Base-by-base conservation (phyloP, 2,888 invertebrate genomes). In the Rotaria magnacalcarata region DNA sequence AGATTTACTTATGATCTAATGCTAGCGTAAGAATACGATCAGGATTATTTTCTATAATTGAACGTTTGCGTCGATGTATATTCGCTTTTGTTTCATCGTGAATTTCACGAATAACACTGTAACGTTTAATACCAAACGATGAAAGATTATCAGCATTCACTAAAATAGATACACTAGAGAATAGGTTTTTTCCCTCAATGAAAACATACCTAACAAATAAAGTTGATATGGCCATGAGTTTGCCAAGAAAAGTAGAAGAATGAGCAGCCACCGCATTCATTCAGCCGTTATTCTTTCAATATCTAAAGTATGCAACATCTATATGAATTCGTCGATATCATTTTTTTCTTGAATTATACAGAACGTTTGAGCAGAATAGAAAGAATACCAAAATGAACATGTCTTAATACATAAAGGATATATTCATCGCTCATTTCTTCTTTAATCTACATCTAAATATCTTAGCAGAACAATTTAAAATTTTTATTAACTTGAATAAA, bases 251-350 rank as follows among this genome's bases (percentile, higher is more conserved):
- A 74, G 41, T 21, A 41, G n/a, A 41, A 21, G 21, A 74, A 21
- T 21, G 19, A 41, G n/a, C 74, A 2, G 11, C 74, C 41, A 41
- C 21, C 14, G 27, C 19, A 74, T 74, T 74, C 74, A 74, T 74
- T 74, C 67, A 67, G n/a, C n/a, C n/a, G 34, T 34, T 67, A 27
- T 67, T 67, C 67, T 67, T n/a, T 67, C 74, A 74, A 74, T 41
- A 74, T 74, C 74, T 74, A 74, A 2, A 74, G 41, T 6, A 41
- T 16, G 2, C 10, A 58, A 58, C 5, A 58, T 2, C 58, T n/a
- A n/a, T 24, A 10, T n/a, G 2, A 5, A 8, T n/a, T n/a, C 2
- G 58, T 58, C 7, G 8, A n/a, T 58, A 2, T 6, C 10, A n/a
- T 24, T n/a, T 21, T 21, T 56, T 3, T 2, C 24, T 8, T n/a